Conservation (phyloP, 2,113 vertebrate genomes). For the Boulengeromyrus knoepffleri region DNA sequence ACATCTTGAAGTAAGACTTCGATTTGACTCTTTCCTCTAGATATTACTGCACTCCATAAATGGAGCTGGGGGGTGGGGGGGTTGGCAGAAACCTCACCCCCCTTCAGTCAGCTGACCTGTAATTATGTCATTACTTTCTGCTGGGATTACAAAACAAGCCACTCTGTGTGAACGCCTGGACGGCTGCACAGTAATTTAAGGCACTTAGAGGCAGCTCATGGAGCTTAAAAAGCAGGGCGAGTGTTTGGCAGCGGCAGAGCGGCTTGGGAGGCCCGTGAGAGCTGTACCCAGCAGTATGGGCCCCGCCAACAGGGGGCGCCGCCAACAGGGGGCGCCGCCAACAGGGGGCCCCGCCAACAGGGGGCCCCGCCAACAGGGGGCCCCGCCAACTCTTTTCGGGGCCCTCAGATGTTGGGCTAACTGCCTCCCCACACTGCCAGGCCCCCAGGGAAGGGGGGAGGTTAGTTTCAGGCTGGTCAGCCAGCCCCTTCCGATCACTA, state of each 20-base stretch:
- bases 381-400: not conserved
- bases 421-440: not conserved
- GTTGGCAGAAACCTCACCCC: not conserved
- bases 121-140: not conserved
- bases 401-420: not conserved
- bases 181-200: not conserved
- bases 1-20: not conserved
- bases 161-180: not conserved
- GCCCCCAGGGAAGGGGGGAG: not conserved
- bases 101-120: not conserved
- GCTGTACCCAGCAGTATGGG: not conserved
- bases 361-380: not conserved
- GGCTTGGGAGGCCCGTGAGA: not conserved
- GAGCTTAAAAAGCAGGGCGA: not conserved
- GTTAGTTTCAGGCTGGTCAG: not conserved
- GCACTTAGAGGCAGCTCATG: not conserved
- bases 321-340: too few species aligned
- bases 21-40: not conserved
- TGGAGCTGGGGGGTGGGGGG: not conserved
- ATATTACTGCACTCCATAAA: not conserved
- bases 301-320: not conserved
- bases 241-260: not conserved
- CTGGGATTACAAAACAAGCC: not conserved
- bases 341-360: too few species aligned
- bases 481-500: not conserved